Conservation (phyloP, 1,140 invertebrate genomes). For the Pseudomyrmex sp. region DNA sequence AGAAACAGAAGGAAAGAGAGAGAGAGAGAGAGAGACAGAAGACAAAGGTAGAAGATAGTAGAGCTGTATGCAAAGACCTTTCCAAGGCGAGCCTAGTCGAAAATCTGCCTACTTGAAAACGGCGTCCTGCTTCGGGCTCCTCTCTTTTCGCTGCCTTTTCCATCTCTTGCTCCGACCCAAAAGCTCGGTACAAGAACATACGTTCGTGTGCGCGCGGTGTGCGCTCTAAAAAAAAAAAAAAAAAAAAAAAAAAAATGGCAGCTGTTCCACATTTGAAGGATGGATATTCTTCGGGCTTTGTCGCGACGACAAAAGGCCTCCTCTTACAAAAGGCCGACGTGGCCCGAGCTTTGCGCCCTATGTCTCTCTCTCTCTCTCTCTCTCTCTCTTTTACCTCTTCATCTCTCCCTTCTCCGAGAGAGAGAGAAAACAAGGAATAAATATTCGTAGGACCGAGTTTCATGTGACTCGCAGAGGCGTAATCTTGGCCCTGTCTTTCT, state of each 20-base stretch:
- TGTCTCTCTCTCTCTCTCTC: conserved; percentile 36
- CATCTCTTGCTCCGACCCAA: conserved; percentile 34
- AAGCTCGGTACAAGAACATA: conserved; percentile 60
- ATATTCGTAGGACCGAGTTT: conserved; percentile 69
- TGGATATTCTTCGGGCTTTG: no score
- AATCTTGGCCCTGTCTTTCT: conserved; percentile 22
- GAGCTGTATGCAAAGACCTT: neutral
- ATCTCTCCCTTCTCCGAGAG: neutral
- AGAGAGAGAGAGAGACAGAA: no score
- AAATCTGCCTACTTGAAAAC: conserved; percentile 67
- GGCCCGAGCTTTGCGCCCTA: conserved; percentile 71
- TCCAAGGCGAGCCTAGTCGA: conserved; percentile 39
- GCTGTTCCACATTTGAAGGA: no score
- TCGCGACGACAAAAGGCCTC: conserved; percentile 82
- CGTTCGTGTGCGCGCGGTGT: conserved; percentile 57
- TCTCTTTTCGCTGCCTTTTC: conserved; percentile 8
- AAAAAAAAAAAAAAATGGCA: neutral
- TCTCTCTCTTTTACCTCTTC: neutral
- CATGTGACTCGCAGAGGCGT: conserved; percentile 53
- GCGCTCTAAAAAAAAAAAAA: conserved; percentile 73
- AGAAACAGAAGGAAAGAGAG: neutral
- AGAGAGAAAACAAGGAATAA: conserved; percentile 35
- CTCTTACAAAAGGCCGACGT: conserved; percentile 79
- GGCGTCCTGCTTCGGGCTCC: conserved; percentile 4
- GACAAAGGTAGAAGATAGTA: neutral